Evolutionary conservation across 2,797 vertebrate species (phyloP), one percentile per base, ranked within the genome.

Genomic region (Muscicapa comitata): DNA sequence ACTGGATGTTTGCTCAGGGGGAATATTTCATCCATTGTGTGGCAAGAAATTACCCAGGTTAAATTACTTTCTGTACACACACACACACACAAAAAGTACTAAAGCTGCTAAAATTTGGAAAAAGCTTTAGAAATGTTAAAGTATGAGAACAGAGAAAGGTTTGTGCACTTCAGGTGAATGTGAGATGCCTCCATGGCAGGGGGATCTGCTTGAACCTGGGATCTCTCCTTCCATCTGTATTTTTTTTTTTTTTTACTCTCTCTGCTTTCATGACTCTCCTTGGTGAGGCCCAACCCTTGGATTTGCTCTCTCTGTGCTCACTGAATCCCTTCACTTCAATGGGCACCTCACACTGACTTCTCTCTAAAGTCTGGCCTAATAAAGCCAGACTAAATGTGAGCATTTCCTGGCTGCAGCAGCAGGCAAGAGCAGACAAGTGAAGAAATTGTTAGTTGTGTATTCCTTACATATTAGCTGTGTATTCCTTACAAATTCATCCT

Each of bases 401-500:
- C 21, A 6, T 65, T 70, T 43, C 66, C 88, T 33, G 43, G 31
- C 77, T 86, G 63, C 31, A 73, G 42, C 33, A 70, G 37, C 51
- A 57, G n/a, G n/a, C n/a, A 63, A 18, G 7, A 35, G 38, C 5
- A 84, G 54, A 65, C 11, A 43, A 43, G 8, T 8, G 14, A 45
- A 45, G 57, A 53, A 21, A 26, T 0, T 7, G 5, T 31, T 6
- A 38, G 10, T 4, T 54, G 24, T 5, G 3, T 14, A 19, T 63
- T 68, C 66, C 78, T 77, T 16, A 19, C n/a, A 3, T 9, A 26
- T 26, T 25, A 48, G 8, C 15, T 48, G 47, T 48, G 47, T 25
- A 25, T 50, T 50, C 25, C 48, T 50, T 16, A 50, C 38, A 3
- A 3, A 14, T 35, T 20, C 63, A 26, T 14, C 37, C 81, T 2